Evolutionary conservation across 2,113 vertebrate genomes (phyloP).

Genomic region (Rhynchomys soricoides): DNA sequence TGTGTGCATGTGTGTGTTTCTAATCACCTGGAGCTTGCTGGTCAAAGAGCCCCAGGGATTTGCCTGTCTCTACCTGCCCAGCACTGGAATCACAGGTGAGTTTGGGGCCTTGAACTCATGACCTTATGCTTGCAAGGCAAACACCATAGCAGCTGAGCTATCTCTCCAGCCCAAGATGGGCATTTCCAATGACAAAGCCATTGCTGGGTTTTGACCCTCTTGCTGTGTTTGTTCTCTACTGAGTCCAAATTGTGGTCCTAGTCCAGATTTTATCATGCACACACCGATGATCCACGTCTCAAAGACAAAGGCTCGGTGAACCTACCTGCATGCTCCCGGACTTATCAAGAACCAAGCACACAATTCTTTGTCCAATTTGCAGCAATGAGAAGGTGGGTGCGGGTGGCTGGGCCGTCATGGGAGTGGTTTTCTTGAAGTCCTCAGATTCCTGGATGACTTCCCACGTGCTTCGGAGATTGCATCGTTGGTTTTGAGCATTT

Average conservation of each 20-base stretch:
- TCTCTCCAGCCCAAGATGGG: neutral
- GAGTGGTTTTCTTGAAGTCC: slow-evolving; percentile 78
- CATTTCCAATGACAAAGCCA: neutral
- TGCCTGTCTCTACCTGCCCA: neutral
- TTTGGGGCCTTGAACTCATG: neutral
- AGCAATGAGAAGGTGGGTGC: slow-evolving; percentile 79
- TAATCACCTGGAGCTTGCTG: neutral
- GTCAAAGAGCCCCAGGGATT: neutral
- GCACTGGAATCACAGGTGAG: neutral
- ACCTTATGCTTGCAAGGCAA: neutral
- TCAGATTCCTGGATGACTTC: slow-evolving; percentile 82
- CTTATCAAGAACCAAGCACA: slow-evolving; percentile 86
- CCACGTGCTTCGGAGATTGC: slow-evolving; percentile 82
- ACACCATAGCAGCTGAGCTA: neutral
- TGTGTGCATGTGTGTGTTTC: neutral
- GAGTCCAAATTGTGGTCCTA: neutral
- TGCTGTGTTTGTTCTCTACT: neutral
- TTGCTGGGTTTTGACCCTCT: neutral
- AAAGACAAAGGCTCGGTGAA: neutral
- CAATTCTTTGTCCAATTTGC: slow-evolving; percentile 76
- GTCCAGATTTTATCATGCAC: neutral
- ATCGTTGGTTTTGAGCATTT: slow-evolving; percentile 84
- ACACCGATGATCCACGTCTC: neutral
- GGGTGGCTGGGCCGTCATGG: slow-evolving; percentile 64
- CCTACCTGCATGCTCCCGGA: slow-evolving; percentile 84